Evolutionary conservation across 2,888 invertebrate species (phyloP), one percentile per base, ranked within the genome.

Genomic region (Lissonota sp.): DNA sequence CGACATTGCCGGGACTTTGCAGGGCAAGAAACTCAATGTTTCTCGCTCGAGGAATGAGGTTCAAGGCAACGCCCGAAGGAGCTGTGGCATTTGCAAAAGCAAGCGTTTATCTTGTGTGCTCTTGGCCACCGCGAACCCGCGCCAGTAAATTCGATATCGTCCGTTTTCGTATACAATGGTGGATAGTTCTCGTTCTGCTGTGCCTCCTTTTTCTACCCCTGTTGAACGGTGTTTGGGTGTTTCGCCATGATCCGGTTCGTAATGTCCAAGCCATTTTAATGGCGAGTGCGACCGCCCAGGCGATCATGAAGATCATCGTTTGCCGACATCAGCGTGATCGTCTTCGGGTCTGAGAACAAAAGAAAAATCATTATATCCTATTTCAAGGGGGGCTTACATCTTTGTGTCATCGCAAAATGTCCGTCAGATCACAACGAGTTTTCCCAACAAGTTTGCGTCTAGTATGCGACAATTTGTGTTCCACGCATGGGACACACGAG

Each of bases 261-360:
- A 58, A 84, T 42, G 86, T 87, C 39, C 87, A 88, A 83, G 82
- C 87, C 4, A 39, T 88, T 16, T 85, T 88, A 10, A 87, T 89
- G 82, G 76, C 86, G 5, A 86, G 84, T 4, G 87, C 88, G 4
- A 60, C 85, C 0, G 64, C 72, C 7, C 88, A 89, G 82, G 84
- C 88, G 2, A 64, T 87, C 7, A 75, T 86, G 4, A 88, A 89
- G 71, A 81, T 89, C 55, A 69, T 89, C n/a, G 67, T 87, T 10
- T 88, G 87, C 62, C 84, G 80, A 71, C 44, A 84, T 4, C 76
- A 86, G 60, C 69, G 80, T 14, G 74, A 69, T 26, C 83, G 82
- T 16, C 83, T 90, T 57, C 86, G 88, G 86, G 90, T 89, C 78
- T 64, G 70, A 57, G 7, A 26, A 26, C 26, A 26, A 26, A 26